Evolutionary conservation across 2,888 invertebrate genomes (phyloP).

Genomic region (Teleiodes luculella): DNA sequence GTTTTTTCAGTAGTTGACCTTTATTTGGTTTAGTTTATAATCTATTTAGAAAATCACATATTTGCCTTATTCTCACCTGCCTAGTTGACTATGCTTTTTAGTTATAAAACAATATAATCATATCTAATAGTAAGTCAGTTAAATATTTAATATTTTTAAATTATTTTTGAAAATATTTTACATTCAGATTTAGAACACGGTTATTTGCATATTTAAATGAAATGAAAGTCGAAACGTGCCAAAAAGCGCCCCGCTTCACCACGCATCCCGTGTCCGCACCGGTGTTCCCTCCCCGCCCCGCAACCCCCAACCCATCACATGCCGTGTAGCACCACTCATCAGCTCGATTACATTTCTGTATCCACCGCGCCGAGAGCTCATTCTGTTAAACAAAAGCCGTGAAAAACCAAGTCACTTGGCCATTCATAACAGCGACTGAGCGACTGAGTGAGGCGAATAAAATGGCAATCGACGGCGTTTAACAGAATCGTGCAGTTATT

Average conservation of each 20-base stretch:
- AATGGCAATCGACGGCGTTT: slow-evolving; percentile 11
- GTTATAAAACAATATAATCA: too few species aligned
- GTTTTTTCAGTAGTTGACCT: too few species aligned
- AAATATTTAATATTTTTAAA: too few species aligned
- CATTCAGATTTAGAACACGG: too few species aligned
- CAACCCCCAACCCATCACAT: slow-evolving; percentile 36
- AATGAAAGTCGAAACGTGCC: slow-evolving; percentile 2
- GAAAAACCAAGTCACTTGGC: background rate
- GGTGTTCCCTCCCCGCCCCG: slow-evolving; percentile 13
- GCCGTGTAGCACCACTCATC: slow-evolving; percentile 72
- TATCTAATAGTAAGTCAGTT: too few species aligned
- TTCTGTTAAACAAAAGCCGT: slow-evolving; percentile 10
- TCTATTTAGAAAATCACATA: too few species aligned
- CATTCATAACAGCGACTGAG: background rate
- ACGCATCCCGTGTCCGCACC: slow-evolving; percentile 45
- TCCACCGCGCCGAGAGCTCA: background rate
- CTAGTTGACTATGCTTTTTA: too few species aligned
- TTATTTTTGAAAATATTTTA: too few species aligned
- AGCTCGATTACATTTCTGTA: slow-evolving; percentile 34
- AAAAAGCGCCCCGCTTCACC: slow-evolving; percentile 60
- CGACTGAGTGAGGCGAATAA: background rate
- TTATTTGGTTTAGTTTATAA: background rate
- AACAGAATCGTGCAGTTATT: slow-evolving; percentile 2
- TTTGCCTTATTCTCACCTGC: too few species aligned
- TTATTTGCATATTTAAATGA: too few species aligned